Conservation (phyloP, 2,113 vertebrate species). For the Oreochromis niloticus region DNA sequence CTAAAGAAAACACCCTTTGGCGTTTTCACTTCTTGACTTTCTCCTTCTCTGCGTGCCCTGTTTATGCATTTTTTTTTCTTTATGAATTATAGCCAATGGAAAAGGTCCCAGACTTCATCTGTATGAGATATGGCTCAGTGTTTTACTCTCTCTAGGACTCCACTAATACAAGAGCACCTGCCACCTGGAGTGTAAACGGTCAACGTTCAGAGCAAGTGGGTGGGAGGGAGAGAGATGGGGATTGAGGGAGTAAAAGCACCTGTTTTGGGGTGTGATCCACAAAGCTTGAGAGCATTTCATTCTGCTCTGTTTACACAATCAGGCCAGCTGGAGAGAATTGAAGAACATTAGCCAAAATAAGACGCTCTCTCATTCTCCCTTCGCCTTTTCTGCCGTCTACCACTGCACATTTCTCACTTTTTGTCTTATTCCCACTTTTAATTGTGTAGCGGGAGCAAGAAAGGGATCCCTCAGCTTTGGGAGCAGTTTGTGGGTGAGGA, state of each 20-base stretch:
- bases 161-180: slow-evolving; percentile 30
- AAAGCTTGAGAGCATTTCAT: slow-evolving; percentile 12
- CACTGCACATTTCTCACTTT: background rate
- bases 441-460: slow-evolving; percentile 1
- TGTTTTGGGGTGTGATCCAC: slow-evolving; percentile 38
- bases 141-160: background rate
- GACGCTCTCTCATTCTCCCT: background rate
- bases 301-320: slow-evolving; percentile 10
- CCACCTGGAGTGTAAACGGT: slow-evolving; percentile 35
- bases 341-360: slow-evolving; percentile 19
- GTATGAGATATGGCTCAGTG: background rate
- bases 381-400: background rate
- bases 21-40: background rate
- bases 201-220: slow-evolving; percentile 21
- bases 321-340: slow-evolving; percentile 50
- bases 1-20: background rate
- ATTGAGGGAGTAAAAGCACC: slow-evolving; percentile 34
- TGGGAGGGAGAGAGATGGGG: slow-evolving; percentile 1
- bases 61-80: background rate
- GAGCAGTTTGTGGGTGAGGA: slow-evolving; percentile 30
- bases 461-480: slow-evolving; percentile 8
- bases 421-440: background rate
- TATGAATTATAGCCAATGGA: slow-evolving; percentile 18
- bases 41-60: slow-evolving; percentile 5
- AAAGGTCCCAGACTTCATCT: background rate